Base-by-base conservation (phyloP, 2,113 vertebrate genomes). In the Ardeotis arabs region DNA sequence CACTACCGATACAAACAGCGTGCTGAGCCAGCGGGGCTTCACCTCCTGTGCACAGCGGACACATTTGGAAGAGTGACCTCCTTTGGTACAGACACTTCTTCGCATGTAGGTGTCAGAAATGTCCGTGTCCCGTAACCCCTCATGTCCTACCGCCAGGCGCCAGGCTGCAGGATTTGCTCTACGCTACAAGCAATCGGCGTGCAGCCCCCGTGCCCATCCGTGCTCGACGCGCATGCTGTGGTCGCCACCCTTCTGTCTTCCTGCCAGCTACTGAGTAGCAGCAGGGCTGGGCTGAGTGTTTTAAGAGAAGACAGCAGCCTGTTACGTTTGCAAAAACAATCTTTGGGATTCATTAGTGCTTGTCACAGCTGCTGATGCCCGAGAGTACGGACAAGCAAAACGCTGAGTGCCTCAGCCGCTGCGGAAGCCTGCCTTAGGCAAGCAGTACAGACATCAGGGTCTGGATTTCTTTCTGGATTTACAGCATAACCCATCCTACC, bases 81-180 rank as follows among this genome's bases (percentile, higher is more conserved):
- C 97, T 98, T 97, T 98, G 97, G 95, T 97, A 96, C 97, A 89
- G 95, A 89, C 29, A 12, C 41, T 90, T 82, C 91, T 69, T 23
- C 44, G 4, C 3, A 0, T 31, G 64, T 45, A 53, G 75, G 35
- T 35, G 28, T 22, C 35, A 22, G 3, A 21, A 77, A 6, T 52
- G 35, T 79, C 39, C 10, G 53, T 35, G 75, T 66, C 91, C 89
- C 74, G 33, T 25, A 74, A 72, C 47, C 84, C 90, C 76, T n/a
- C 39, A 59, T 45, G 55, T 41, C 83, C 91, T 86, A 60, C 79
- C 73, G 18, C 62, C 41, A 77, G 50, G 70, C 85, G 82, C 21
- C 0, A 28, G 68, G 87, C 91, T 49, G 66, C 89, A 82, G 79
- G 73, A 19, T 87, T 82, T 68, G 37, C 53, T 87, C 94, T 67